These are phyloP conservation scores for Papilio aristodemus DNA, from an alignment of 1,140 invertebrate genomes.

Conservation along the genomic window DNA sequence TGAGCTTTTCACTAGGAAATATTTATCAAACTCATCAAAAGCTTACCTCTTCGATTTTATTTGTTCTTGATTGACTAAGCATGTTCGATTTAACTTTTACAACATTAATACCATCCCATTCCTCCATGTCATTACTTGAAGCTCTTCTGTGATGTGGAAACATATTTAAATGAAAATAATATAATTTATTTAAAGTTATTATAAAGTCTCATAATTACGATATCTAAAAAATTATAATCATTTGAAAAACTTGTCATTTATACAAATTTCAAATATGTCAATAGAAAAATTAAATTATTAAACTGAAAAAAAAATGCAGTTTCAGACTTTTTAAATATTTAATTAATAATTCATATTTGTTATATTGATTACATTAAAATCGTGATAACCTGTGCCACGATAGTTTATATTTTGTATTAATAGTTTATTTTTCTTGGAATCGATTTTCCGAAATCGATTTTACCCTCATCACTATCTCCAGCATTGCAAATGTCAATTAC, in stretches of 20 bases:
- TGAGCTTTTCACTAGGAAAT: too few relatives aligned
- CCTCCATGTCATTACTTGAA: background rate
- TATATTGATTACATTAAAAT: background rate
- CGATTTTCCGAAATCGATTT: constrained; percentile 24
- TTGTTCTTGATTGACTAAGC: constrained; percentile 17
- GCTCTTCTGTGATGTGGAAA: background rate
- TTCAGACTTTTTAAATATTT: too few relatives aligned
- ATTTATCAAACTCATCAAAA: background rate
- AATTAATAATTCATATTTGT: background rate
- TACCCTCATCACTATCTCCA: constrained; percentile 45
- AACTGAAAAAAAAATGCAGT: too few relatives aligned
- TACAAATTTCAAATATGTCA: background rate
- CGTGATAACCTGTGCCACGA: background rate
- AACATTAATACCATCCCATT: background rate
- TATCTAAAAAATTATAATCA: background rate
- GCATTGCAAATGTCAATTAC: constrained; percentile 49
- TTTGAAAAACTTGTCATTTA: constrained; percentile 1
- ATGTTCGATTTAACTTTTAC: background rate
- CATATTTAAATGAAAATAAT: background rate
- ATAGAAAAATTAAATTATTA: too few relatives aligned
- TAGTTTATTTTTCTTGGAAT: background rate
- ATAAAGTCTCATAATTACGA: background rate
- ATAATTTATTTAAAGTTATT: background rate
- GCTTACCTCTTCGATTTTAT: constrained; percentile 2
- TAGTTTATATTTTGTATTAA: too few relatives aligned